Base-by-base conservation (phyloP, 2,797 vertebrate species). In the Myotis myotis region DNA sequence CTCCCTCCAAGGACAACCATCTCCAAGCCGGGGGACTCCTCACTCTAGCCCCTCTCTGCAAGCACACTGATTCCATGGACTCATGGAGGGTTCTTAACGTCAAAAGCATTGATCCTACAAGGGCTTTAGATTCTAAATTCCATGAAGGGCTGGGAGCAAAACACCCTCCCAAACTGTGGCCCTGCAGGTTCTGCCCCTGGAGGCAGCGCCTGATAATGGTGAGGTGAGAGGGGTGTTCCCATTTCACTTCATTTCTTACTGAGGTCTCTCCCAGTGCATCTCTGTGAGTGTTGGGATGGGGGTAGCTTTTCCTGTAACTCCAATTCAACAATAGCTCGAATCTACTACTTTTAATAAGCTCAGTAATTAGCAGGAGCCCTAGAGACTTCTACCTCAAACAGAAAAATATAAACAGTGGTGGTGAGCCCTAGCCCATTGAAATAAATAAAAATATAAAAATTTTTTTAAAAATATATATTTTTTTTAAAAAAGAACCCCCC, bases 311-410 rank as follows among this genome's bases (percentile, higher is more conserved):
- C 64, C 79, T 55, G 13, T 86, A 85, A 90, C 25, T 93, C 92
- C n/a, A 44, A 30, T 49, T 89, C 83, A 89, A 49, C 76, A 75
- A 62, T 51, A 79, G 33, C 47, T 60, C 36, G 79, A 55, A 87
- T 53, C 66, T 92, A 60, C 64, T 88, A 41, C 33, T 60, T 74
- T 72, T 96, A 92, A 91, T 95, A 91, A 68, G 78, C n/a, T 76
- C 53, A 76, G 55, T 49, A 89, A 87, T 33, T 80, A 94, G 47
- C 41, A 89, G 49, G 30, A 72, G 53, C 62, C 70, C 38, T 25
- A 64, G 36, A 95, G 74, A 82, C 28, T 76, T 91, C 74, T 70
- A 49, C 16, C 38, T 94, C 76, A 62, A 83, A 91, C 19, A 70
- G 47, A 68, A 95, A 95, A 96, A 89, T 49, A 88, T 0, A 78